These are phyloP conservation scores for Cantharis rufa DNA, from an alignment of 2,888 invertebrate genomes.

Conservation along the genomic window DNA sequence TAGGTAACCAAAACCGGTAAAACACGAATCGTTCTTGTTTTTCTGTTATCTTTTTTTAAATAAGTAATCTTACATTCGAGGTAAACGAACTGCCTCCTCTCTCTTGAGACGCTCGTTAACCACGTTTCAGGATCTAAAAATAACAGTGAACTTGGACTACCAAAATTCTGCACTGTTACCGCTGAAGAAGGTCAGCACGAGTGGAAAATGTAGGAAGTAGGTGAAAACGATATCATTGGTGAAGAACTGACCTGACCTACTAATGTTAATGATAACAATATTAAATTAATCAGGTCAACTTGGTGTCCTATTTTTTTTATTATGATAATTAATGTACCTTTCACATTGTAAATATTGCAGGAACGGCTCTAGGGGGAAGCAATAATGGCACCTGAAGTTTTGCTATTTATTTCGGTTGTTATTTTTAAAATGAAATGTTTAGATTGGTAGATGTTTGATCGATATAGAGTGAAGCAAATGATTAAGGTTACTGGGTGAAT, in stretches of 20 bases:
- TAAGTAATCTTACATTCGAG: neutral
- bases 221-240: neutral
- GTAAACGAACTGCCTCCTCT: neutral
- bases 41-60: neutral
- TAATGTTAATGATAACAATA: neutral
- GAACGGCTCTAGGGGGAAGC: neutral
- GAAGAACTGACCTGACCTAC: neutral
- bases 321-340: neutral
- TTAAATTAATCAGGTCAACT: neutral
- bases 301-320: neutral
- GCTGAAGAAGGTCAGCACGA: neutral
- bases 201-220: neutral
- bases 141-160: slow-evolving; percentile 1
- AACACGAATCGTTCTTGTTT: neutral
- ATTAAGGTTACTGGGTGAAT: neutral
- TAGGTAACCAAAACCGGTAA: neutral
- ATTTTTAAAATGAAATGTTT: too few species aligned
- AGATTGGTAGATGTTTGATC: neutral
- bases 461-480: neutral
- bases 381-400: too few species aligned
- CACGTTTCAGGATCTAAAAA: neutral
- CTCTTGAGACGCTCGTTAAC: neutral
- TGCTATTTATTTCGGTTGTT: too few species aligned
- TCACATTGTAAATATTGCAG: neutral
- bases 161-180: neutral